Base-by-base conservation (phyloP, 1,140 invertebrate genomes). In the Mactra quadrangularis region DNA sequence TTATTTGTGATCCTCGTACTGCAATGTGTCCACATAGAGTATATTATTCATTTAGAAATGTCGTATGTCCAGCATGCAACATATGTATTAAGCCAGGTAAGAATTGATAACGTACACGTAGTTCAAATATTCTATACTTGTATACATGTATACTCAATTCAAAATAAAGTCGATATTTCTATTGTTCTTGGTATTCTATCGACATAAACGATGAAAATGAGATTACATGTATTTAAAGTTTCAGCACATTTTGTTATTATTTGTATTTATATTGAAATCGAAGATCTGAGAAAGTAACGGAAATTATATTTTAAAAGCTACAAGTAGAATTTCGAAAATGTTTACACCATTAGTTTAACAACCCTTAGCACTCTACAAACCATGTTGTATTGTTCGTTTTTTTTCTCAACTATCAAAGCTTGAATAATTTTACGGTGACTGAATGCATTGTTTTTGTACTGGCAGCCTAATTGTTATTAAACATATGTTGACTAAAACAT, bases 51-150 rank as follows among this genome's bases (percentile, higher is more conserved):
- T 25, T 3, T 22, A 41, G 38, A 68, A 11, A 52, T n/a, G 6
- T 41, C 6, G 38, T 68, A 19, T 68, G 64, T 33, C 41, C 29
- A 4, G 64, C 22, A 1, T 68, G 64, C n/a, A 68, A 68, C 27
- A 41, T 68, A 2, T 68, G 64, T 27, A 68, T 68, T 7, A 68
- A 68, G 47, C 27, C 6, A 7, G 64, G 64, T 68, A 50, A 50
- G 25, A 3, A 6, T 7, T 15, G 38, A 41, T 41, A n/a, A 41
- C 2, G 35, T 11, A 4, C 13, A 15, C 38, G 2, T 2, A 19
- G n/a, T 6, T 55, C 25, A 6, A 19, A 6, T 55, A 11, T 13
- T 22, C 53, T 7, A 6, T 19, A 55, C 9, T 55, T 15, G 11
- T 22, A 6, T 6, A 55, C 25, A 13, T 15, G 9, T 55, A 11